Evolutionary conservation across 2,797 vertebrate species (phyloP), one percentile per base, ranked within the genome.

Genomic region (Hirundo rustica): DNA sequence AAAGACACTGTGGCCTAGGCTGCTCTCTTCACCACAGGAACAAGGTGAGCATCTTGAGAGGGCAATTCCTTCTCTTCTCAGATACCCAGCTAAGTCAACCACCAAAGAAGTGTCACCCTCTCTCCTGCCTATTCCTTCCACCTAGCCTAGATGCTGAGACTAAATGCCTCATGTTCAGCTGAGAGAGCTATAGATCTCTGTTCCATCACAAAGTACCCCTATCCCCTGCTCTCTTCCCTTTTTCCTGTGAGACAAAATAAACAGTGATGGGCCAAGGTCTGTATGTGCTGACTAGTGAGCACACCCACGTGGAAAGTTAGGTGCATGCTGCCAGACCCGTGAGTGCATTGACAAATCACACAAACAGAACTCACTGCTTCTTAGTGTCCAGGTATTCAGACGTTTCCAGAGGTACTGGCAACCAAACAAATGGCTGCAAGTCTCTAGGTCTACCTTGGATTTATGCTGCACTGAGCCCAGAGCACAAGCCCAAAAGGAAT

Each of bases 291-390:
- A 45, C 34, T 13, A 13, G 64, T 27, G 42, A 55, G 53, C 72
- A 66, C 36, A 47, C 14, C 5, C 3, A 7, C 0, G 1, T 3
- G 4, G 36, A 5, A 75, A 47, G 12, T 29, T 4, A 14, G 7
- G 23, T 13, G 42, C 50, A 9, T 13, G 1, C 13, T 53, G 74
- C n/a, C 40, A 83, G 79, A 38, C 18, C 27, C 29, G 2, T 19
- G 11, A 61, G 25, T 7, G 40, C 23, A 18, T 7, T 11, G 50
- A 50, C 18, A 81, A 81, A 81, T 7, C 6, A 40, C 40, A 42
- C 9, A 30, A 42, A 21, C 16, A 68, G 16, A 83, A 42, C 12
- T 81, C 54, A 12, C 5, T 36, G 34, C 44, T 78, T 81, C 55
- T 54, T 19, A 25, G 54, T 0, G 0, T 51, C 48, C 4, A 0